Percentiles rank a stretch among this genome's conserved stretches.
Evolutionary conservation across 2,113 vertebrate genomes (phyloP).

Genomic region (Anolis sagrei): DNA sequence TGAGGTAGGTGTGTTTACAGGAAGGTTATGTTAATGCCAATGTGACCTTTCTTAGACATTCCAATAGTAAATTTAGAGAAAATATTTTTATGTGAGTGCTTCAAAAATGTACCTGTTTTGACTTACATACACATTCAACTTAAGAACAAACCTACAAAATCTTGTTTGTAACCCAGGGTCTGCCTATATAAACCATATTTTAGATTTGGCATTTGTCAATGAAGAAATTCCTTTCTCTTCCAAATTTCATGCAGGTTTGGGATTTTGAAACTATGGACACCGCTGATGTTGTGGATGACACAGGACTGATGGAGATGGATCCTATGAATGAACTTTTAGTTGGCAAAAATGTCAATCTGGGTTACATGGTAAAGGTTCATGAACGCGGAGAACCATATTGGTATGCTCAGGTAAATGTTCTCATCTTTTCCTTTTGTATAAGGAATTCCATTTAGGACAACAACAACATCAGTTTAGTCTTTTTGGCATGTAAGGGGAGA

Average conservation of each 20-base stretch:
- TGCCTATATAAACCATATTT: background rate
- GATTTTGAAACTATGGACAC: conserved; percentile 87
- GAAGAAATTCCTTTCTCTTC: background rate
- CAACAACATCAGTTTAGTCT: too few relatives aligned
- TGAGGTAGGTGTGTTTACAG: background rate
- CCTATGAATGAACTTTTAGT: conserved; percentile 90
- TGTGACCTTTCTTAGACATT: background rate
- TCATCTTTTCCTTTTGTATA: background rate
- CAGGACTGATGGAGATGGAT: conserved; percentile 84
- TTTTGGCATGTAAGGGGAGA: too few relatives aligned
- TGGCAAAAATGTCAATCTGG: conserved; percentile 84
- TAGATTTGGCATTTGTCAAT: background rate
- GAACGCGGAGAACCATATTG: conserved; percentile 81
- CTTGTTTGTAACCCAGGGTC: background rate
- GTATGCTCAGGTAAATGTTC: conserved; percentile 89
- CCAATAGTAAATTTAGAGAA: background rate
- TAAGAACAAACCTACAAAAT: too few relatives aligned
- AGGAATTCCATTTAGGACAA: background rate
- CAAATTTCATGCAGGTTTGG: conserved; percentile 82
- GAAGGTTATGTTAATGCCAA: background rate
- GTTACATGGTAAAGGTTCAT: conserved; percentile 83
- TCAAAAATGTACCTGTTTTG: background rate
- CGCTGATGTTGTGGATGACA: conserved; percentile 79
- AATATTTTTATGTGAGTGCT: background rate
- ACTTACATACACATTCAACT: background rate